phyloP scores from a whole-genome alignment of 1,140 invertebrate genomes.

The Euschistus heros region DNA sequence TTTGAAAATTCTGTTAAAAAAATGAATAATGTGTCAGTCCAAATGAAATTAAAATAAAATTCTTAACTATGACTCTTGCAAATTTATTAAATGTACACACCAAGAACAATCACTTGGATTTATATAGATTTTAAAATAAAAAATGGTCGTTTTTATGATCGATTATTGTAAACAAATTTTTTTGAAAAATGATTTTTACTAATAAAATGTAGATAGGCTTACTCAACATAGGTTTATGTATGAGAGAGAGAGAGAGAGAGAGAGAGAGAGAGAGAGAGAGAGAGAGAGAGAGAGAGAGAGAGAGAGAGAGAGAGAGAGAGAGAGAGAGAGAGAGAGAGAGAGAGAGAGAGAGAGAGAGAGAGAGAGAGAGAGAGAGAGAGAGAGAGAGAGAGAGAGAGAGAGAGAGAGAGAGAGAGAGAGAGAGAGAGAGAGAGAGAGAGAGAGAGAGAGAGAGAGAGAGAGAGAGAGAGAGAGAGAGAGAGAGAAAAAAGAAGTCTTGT shows the following conservation, averaged over 20 bases:
- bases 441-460: not conserved
- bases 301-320: conserved; percentile 9
- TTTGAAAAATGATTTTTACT: too few species aligned
- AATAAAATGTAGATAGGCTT: too few species aligned
- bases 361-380: conserved; percentile 21
- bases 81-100: too few species aligned
- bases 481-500: not conserved
- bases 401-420: not conserved
- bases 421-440: not conserved
- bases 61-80: too few species aligned
- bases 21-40: too few species aligned
- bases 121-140: too few species aligned
- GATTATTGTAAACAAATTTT: too few species aligned
- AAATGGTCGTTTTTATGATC: too few species aligned
- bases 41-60: too few species aligned
- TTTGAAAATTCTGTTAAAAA: too few species aligned
- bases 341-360: conserved; percentile 14
- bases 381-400: conserved; percentile 36
- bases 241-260: conserved; percentile 4
- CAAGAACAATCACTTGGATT: too few species aligned
- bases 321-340: conserved; percentile 3
- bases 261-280: conserved; percentile 25
- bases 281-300: conserved; percentile 28
- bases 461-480: conserved; percentile 16
- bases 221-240: too few species aligned